Conservation (phyloP, 2,797 vertebrate species). For the Neosilurus hyrtlii region DNA sequence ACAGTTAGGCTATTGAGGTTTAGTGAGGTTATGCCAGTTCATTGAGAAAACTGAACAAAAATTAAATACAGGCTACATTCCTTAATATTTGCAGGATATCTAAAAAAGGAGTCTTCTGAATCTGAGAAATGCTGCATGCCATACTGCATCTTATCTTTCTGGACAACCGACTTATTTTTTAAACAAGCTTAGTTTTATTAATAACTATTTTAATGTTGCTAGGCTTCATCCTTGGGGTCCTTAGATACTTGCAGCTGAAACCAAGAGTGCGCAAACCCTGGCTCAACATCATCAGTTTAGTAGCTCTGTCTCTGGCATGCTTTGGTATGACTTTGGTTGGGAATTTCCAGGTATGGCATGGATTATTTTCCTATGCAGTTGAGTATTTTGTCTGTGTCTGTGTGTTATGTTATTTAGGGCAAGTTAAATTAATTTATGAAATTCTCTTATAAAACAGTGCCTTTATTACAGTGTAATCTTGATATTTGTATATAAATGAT, state of each 20-base stretch:
- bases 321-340: slow-evolving; percentile 91
- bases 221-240: slow-evolving; percentile 81
- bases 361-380: not conserved
- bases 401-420: not conserved
- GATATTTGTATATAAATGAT: not conserved
- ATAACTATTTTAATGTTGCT: slow-evolving; percentile 43
- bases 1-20: not conserved
- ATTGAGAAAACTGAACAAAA: not conserved
- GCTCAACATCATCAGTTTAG: slow-evolving; percentile 79
- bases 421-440: not conserved
- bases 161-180: not conserved
- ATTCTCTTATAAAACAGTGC: not conserved
- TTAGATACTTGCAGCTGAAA: slow-evolving; percentile 87
- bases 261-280: slow-evolving; percentile 74
- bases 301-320: slow-evolving; percentile 74
- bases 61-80: not conserved
- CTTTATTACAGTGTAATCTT: not conserved
- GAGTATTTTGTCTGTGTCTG: not conserved
- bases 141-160: not conserved
- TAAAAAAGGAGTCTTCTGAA: not conserved
- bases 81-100: not conserved
- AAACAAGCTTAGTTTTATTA: not conserved
- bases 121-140: not conserved
- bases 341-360: slow-evolving; percentile 86
- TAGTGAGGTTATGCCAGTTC: not conserved